phyloP scores from a whole-genome alignment of 2,113 vertebrate species.

The Garra rufa region DNA sequence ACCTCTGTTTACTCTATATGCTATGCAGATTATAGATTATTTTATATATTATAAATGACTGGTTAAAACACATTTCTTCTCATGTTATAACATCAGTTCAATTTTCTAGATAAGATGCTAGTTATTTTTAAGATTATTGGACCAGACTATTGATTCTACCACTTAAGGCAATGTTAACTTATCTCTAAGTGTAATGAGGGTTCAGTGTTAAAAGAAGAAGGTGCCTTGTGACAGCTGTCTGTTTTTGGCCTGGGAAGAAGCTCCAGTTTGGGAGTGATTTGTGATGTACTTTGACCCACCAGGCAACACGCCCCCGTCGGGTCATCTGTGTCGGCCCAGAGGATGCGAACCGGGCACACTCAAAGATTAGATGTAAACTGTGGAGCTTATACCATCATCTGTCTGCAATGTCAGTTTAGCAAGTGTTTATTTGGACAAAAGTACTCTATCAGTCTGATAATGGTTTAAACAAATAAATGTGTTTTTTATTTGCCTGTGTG shows the following conservation, averaged over 20 bases:
- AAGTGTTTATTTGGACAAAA: not conserved
- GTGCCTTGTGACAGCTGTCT: constrained; percentile 13
- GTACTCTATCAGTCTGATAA: not conserved
- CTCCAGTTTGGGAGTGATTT: constrained; percentile 71
- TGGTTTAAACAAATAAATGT: constrained; percentile 7
- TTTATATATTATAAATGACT: constrained; percentile 19
- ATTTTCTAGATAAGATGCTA: constrained; percentile 27
- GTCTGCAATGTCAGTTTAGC: not conserved
- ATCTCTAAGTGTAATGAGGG: not conserved
- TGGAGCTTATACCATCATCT: not conserved
- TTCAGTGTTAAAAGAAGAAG: not conserved
- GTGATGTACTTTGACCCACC: constrained; percentile 69
- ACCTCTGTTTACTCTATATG: constrained; percentile 2
- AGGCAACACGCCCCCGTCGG: constrained; percentile 64
- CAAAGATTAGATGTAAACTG: not conserved
- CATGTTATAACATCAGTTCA: not conserved
- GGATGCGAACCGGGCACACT: constrained; percentile 68
- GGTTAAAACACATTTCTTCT: not conserved
- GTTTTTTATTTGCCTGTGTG: constrained; percentile 14
- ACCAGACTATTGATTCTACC: constrained; percentile 26
- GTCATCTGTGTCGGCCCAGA: constrained; percentile 70
- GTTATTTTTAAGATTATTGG: not conserved
- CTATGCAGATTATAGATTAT: constrained; percentile 9
- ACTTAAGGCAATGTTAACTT: constrained; percentile 3
- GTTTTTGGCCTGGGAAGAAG: constrained; percentile 49